Evolutionary conservation across 2,113 vertebrate genomes (phyloP), one percentile per base, ranked within the genome.

Genomic region (Ictalurus furcatus): DNA sequence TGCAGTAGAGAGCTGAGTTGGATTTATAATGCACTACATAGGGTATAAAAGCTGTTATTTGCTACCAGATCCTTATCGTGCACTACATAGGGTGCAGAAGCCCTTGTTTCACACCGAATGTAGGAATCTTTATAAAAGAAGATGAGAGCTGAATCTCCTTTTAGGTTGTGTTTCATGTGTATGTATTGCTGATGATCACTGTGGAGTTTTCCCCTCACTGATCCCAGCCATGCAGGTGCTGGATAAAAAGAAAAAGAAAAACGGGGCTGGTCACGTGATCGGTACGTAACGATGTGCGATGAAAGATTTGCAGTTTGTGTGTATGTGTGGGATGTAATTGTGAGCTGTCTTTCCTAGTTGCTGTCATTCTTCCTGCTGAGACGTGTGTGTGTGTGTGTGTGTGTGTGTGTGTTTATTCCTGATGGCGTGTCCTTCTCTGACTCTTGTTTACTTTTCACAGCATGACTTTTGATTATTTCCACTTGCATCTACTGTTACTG

Each of bases 231-330:
- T n/a, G 82, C 91, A 92, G 91, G 87, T 89, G 81, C 88, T 87
- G 87, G 90, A 91, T 91, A 90, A 87, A 90, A 92, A 90, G 87
- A 91, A 90, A 88, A 87, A 90, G 87, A 88, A 90, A 87, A 89
- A 84, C 54, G 90, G 87, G 71, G 90, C 79, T 48, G 88, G 67
- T 85, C 90, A 78, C 13, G 44, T 17, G 69, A 78, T 89, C 79
- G 88, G 91, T 92, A 92, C 84, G 91, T 92, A 92, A 87, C 52
- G 25, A 28, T 23, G 85, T 91, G 87, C 21, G n/a, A 65, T 90
- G 85, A 52, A 61, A 17, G 78, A 61, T 63, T 40, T 76, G 87
- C 17, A 9, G 52, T 88, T 54, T 34, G 76, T 91, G 61, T 65
- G 4, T 48, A 52, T 1, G 80, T 88, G 87, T 71, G 88, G 78